These are phyloP conservation scores for Sus cebifrons DNA, from an alignment of 2,797 vertebrate genomes.

Conservation along the genomic window DNA sequence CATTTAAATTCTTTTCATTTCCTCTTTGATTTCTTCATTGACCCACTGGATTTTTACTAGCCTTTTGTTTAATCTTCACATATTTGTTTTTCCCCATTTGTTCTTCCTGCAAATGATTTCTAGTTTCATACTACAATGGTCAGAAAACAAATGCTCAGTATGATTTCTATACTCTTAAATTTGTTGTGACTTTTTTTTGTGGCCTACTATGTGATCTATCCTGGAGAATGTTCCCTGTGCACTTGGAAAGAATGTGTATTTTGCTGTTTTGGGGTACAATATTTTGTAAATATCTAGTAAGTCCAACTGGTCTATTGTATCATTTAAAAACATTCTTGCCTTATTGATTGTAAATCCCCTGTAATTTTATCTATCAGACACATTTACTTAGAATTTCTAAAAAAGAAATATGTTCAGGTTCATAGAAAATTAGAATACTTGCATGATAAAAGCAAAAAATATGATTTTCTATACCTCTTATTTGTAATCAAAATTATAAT, in stretches of 20 bases:
- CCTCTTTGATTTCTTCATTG: neutral
- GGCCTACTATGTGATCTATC: neutral
- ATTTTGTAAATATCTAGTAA: neutral
- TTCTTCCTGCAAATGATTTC: neutral
- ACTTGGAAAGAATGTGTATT: neutral
- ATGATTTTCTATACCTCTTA: neutral
- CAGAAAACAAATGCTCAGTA: neutral
- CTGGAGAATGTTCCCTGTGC: neutral
- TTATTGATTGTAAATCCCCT: neutral
- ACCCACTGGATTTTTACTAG: neutral
- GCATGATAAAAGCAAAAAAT: neutral
- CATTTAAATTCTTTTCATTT: neutral
- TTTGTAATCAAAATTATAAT: neutral
- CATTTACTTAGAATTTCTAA: neutral
- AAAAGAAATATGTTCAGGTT: constrained; percentile 9
- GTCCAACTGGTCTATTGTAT: neutral
- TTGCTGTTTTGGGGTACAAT: no score
- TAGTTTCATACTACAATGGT: neutral
- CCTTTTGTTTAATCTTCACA: neutral
- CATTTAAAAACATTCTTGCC: neutral
- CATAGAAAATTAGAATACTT: constrained; percentile 25
- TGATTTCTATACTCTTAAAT: neutral
- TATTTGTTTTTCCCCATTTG: neutral
- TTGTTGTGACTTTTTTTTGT: neutral
- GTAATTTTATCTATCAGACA: neutral